These are phyloP conservation scores for Athrips mouffetella DNA, from an alignment of 2,888 invertebrate species.

Conservation along the genomic window DNA sequence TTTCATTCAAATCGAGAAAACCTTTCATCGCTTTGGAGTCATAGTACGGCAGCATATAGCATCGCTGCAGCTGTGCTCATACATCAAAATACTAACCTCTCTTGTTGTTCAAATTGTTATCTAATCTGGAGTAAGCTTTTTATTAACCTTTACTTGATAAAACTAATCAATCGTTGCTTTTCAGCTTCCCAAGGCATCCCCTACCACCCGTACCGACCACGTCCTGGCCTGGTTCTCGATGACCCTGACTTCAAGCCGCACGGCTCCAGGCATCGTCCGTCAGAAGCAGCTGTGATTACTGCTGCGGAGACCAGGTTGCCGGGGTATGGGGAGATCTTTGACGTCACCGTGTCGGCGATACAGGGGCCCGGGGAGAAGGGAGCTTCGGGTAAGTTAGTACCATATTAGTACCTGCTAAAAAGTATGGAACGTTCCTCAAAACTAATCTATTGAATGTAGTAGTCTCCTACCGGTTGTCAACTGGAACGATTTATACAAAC, in stretches of 20 bases:
- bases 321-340: conserved; percentile 88
- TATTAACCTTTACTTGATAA: no score
- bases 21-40: no score
- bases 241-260: conserved; percentile 89
- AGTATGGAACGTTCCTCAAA: no score
- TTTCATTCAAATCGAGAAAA: not conserved
- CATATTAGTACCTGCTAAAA: no score
- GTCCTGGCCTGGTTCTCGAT: conserved; percentile 91
- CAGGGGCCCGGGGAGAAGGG: conserved; percentile 86
- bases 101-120: no score
- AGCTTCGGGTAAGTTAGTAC: conserved; percentile 50
- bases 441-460: no score
- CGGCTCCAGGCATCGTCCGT: conserved; percentile 56
- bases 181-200: conserved; percentile 65
- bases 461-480: no score
- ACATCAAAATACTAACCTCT: no score
- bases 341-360: conserved; percentile 91
- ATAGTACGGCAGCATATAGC: no score
- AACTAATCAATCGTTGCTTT: no score
- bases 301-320: conserved; percentile 59
- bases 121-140: no score
- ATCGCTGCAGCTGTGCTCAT: no score
- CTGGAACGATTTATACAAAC: not conserved
- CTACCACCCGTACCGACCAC: conserved; percentile 83
- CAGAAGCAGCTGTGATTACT: conserved; percentile 67